phyloP scores from a whole-genome alignment of 2,888 invertebrate genomes.

The Eilema griseolum region DNA sequence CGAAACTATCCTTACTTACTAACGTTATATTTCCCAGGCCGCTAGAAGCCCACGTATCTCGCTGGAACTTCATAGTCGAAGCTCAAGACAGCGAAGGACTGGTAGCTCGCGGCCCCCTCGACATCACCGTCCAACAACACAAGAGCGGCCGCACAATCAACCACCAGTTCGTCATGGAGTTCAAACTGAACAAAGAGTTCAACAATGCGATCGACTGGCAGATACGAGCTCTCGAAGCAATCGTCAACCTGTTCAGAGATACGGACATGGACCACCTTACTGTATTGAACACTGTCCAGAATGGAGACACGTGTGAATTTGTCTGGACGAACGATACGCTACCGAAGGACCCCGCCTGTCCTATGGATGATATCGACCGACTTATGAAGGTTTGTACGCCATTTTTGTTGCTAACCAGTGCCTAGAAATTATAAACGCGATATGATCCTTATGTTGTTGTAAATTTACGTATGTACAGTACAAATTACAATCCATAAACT shows the following conservation, averaged over 20 bases:
- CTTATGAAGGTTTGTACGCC: constrained; percentile 87
- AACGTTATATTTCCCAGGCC: constrained; percentile 85
- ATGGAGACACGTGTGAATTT: constrained; percentile 88
- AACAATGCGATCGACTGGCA: constrained; percentile 93
- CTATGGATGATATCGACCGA: constrained; percentile 90
- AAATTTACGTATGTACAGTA: too few species aligned
- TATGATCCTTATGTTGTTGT: background rate
- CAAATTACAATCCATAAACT: too few species aligned
- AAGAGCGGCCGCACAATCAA: constrained; percentile 92
- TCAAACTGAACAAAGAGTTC: constrained; percentile 83
- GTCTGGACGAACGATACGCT: constrained; percentile 96
- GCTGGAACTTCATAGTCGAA: constrained; percentile 92
- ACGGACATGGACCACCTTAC: constrained; percentile 90
- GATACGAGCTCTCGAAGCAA: constrained; percentile 88
- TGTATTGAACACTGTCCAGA: constrained; percentile 89
- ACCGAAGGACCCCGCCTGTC: constrained; percentile 91
- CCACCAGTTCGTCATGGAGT: constrained; percentile 92
- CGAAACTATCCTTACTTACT: too few species aligned
- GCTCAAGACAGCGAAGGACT: constrained; percentile 93
- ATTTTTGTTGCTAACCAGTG: background rate
- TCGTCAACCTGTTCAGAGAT: constrained; percentile 86
- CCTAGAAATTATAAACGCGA: background rate
- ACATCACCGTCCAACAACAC: constrained; percentile 94
- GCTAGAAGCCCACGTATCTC: constrained; percentile 92
- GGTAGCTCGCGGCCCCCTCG: constrained; percentile 90